Base-by-base conservation (phyloP, 2,888 invertebrate species). In the Stenoptilia bipunctidactyla region DNA sequence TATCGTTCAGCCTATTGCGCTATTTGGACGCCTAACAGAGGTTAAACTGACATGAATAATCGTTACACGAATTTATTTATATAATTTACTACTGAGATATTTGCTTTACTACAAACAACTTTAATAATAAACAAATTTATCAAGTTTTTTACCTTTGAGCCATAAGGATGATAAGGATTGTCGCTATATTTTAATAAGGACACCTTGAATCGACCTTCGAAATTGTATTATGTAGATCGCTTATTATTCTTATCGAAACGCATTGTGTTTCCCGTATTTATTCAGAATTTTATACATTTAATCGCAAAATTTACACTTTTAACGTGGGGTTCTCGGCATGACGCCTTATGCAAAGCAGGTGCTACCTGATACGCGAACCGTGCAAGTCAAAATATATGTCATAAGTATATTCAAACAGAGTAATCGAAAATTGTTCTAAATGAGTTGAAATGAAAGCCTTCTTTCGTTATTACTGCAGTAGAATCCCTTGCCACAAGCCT, bases 301-400 rank as follows among this genome's bases (percentile, higher is more conserved):
- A 79, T 77, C 75, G 75, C 74, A 66, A 77, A 75, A 75, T 77
- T 74, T 77, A 73, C 75, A 74, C 76, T 72, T 74, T 66, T 65
- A 69, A 69, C 66, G 67, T 69, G 65, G 70, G 65, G 73, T 68
- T 71, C 73, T 63, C 74, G 61, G 64, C 76, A 73, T 77, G 74
- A 77, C 72, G 71, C 76, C 75, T 79, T 82, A 83, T 83, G 82
- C 82, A 79, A 83, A 84, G 70, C 82, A 84, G 83, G 79, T 82
- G 82, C 77, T 74, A 79, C 76, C 71, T 72, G 82, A 79, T 80
- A 79, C 76, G 74, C 68, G 65, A 20, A 20, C 20, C 66, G 58
- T 53, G 56, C 52, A 55, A 50, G 47, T 45, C 40, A 48, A 47
- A 48, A 58, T 47, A 59, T 68, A 70, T 50, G 65, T 53, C 51